Percentiles rank a stretch among this genome's conserved stretches.
phyloP scores from a whole-genome alignment of 2,113 vertebrate genomes.

The Etheostoma spectabile region DNA sequence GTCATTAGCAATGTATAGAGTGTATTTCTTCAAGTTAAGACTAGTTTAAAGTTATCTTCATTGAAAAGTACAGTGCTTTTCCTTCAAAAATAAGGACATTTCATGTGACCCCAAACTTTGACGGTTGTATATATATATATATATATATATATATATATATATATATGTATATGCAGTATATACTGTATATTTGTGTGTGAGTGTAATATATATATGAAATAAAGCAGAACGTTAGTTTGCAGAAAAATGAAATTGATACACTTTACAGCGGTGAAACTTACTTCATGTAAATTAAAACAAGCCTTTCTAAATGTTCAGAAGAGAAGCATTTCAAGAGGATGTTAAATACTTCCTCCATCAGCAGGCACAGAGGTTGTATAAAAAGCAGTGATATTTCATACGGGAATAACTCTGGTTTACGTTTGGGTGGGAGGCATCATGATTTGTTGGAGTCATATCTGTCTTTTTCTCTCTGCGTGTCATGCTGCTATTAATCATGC shows the following conservation, averaged over 20 bases:
- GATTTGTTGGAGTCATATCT: slow-evolving; percentile 33
- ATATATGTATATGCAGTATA: too few species aligned
- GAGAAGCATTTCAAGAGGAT: slow-evolving; percentile 30
- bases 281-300: slow-evolving; percentile 52
- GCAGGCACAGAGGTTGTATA: slow-evolving; percentile 32
- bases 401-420: slow-evolving; percentile 42
- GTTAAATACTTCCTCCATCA: slow-evolving; percentile 54
- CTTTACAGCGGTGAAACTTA: not conserved
- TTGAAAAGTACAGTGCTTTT: too few species aligned
- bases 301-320: slow-evolving; percentile 14
- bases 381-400: slow-evolving; percentile 55
- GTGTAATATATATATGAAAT: not conserved
- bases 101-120: too few species aligned
- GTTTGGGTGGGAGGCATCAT: slow-evolving; percentile 33
- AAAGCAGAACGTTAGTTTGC: slow-evolving; percentile 11
- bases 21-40: too few species aligned
- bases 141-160: too few species aligned
- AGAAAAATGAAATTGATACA: slow-evolving; percentile 27
- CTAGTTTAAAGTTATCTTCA: too few species aligned
- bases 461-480: slow-evolving; percentile 43
- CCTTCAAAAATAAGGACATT: too few species aligned
- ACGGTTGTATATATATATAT: too few species aligned
- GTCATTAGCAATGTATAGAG: too few species aligned
- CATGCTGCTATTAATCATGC: slow-evolving; percentile 58
- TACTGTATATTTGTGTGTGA: too few species aligned